Evolutionary conservation across 1,140 invertebrate species (phyloP).

Genomic region (Sinonovacula constricta): DNA sequence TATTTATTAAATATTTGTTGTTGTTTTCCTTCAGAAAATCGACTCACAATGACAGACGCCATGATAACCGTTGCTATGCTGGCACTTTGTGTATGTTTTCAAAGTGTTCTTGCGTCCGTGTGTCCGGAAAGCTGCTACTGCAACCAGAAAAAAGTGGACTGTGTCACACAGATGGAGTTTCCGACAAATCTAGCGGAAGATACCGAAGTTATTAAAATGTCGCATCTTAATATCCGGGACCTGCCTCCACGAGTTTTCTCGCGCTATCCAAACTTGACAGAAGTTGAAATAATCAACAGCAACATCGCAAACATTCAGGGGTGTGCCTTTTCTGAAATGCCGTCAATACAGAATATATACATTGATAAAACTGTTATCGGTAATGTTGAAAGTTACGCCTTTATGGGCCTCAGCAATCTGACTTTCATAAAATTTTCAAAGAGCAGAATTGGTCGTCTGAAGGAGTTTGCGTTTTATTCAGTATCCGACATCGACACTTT

Average conservation of each 20-base stretch:
- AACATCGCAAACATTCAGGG: neutral
- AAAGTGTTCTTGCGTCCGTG: no score
- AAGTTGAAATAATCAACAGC: neutral
- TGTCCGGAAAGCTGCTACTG: slow-evolving; percentile 10
- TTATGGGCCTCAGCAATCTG: neutral
- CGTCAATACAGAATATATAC: neutral
- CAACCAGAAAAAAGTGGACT: neutral
- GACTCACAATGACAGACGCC: no score
- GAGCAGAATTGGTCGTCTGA: neutral
- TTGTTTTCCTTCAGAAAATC: no score
- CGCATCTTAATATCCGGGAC: neutral
- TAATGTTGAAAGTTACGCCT: neutral
- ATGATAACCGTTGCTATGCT: no score
- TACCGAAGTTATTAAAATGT: neutral
- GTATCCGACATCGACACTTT: neutral
- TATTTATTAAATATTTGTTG: no score
- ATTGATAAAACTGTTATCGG: neutral
- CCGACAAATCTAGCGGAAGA: neutral
- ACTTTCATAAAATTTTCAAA: neutral
- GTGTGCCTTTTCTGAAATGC: neutral
- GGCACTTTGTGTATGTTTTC: no score
- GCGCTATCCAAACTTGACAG: neutral
- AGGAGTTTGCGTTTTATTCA: neutral
- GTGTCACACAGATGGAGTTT: neutral
- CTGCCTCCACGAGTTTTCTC: neutral